Evolutionary conservation across 2,113 vertebrate species (phyloP).

Genomic region (Oceanites oceanicus): DNA sequence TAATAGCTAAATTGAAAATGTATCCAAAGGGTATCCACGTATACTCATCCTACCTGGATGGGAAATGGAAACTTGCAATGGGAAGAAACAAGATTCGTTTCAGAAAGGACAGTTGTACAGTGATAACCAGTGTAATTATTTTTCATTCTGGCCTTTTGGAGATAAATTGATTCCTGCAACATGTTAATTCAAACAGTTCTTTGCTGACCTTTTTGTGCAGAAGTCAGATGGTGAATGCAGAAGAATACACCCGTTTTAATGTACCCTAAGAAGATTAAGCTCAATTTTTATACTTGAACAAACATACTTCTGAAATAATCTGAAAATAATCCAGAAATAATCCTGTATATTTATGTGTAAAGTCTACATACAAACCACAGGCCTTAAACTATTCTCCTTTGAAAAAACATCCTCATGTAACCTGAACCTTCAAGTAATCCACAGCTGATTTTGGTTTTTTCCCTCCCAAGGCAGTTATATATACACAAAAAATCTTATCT

Average conservation of each 20-base stretch:
- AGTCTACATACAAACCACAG: not conserved
- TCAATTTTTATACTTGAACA: not conserved
- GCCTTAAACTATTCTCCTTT: not conserved
- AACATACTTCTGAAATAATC: not conserved
- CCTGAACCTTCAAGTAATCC: not conserved
- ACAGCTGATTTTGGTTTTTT: not conserved
- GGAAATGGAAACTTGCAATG: not conserved
- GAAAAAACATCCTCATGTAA: not conserved
- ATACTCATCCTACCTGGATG: not conserved
- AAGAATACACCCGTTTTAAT: not conserved
- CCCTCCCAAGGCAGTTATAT: not conserved
- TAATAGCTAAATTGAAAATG: not conserved
- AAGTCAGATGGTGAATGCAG: not conserved
- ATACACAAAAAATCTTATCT: not conserved
- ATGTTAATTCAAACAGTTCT: not conserved
- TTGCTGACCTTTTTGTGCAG: not conserved
- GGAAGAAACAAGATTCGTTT: not conserved
- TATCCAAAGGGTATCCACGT: not conserved
- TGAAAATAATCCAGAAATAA: not conserved
- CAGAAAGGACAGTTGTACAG: not conserved
- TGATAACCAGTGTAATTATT: not conserved
- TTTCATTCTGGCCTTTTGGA: not conserved
- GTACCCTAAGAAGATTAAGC: not conserved
- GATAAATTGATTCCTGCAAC: not conserved
- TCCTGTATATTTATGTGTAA: not conserved